phyloP scores from a whole-genome alignment of 64 coral and sea anemone genomes.

The Dendronephthya gigantea region DNA sequence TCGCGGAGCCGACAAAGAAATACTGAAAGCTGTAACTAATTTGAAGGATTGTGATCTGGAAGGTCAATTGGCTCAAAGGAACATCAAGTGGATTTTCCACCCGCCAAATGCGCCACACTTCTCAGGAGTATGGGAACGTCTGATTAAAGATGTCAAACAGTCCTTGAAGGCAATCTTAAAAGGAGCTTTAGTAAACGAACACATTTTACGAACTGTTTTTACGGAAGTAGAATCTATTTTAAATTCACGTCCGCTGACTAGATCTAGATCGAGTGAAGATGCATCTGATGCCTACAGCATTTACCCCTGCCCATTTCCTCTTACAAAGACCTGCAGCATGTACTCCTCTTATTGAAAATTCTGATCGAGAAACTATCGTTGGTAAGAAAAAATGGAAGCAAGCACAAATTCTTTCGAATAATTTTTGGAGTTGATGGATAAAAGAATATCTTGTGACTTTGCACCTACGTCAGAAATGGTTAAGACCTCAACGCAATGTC shows the following conservation, averaged over 20 bases:
- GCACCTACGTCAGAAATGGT: slow-evolving; percentile 22
- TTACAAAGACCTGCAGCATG: neutral
- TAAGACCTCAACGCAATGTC: neutral
- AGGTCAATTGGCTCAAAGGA: slow-evolving; percentile 33
- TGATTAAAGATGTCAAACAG: slow-evolving; percentile 29
- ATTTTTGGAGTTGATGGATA: neutral
- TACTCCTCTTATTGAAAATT: slow-evolving; percentile 8
- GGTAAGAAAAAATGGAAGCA: neutral
- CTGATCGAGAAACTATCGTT: neutral
- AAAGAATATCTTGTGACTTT: neutral
- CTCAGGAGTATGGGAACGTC: slow-evolving; percentile 52
- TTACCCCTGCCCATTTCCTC: slow-evolving; percentile 31
- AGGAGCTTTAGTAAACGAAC: slow-evolving; percentile 29
- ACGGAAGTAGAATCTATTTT: slow-evolving; percentile 42
- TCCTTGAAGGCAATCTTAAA: slow-evolving; percentile 27
- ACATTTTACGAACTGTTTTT: slow-evolving; percentile 38
- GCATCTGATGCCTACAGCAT: neutral
- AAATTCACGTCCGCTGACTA: slow-evolving; percentile 20
- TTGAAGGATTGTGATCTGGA: slow-evolving; percentile 35
- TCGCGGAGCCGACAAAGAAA: slow-evolving; percentile 50
- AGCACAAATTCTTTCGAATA: neutral
- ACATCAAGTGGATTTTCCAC: slow-evolving; percentile 55
- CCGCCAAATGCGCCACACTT: slow-evolving; percentile 55
- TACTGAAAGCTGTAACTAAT: slow-evolving; percentile 26
- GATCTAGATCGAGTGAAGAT: neutral